phyloP scores from a whole-genome alignment of 2,113 vertebrate species.

The Coreoperca whiteheadi region DNA sequence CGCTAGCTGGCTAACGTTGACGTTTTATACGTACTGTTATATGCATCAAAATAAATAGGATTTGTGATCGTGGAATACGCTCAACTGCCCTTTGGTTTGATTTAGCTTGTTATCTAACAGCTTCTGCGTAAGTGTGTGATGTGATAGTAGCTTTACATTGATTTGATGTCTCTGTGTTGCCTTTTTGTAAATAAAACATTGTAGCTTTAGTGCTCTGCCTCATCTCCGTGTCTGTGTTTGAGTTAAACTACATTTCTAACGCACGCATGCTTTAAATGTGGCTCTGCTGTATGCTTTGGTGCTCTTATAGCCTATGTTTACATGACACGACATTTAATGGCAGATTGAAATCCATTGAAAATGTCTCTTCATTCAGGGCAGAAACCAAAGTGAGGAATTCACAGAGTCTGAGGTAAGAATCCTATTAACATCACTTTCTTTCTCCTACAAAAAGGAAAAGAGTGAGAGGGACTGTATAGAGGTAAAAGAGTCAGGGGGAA shows the following conservation, averaged over 20 bases:
- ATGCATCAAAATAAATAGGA: background rate
- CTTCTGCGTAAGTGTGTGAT: background rate
- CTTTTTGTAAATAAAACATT: background rate
- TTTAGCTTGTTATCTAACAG: background rate
- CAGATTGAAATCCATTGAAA: conserved; percentile 5
- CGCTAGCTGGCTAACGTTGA: conserved; percentile 49
- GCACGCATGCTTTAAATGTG: background rate
- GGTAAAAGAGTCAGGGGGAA: background rate
- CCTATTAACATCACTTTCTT: background rate
- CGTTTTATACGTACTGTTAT: background rate
- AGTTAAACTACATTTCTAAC: background rate
- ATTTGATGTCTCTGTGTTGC: background rate
- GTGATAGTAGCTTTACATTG: background rate
- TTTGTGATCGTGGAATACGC: background rate
- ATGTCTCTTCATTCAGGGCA: conserved; percentile 84
- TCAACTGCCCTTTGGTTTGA: background rate
- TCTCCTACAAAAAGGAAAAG: background rate
- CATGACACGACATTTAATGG: background rate
- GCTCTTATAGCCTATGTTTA: background rate
- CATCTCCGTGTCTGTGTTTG: background rate
- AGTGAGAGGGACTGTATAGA: background rate
- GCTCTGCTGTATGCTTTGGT: background rate
- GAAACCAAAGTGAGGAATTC: conserved; percentile 89
- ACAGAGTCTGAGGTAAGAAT: conserved; percentile 95
- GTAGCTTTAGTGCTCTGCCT: background rate